Percentiles rank a stretch among this genome's conserved stretches.
These are phyloP conservation scores for Tympanoctomys barrerae DNA, from an alignment of 2,797 vertebrate species.

Conservation along the genomic window DNA sequence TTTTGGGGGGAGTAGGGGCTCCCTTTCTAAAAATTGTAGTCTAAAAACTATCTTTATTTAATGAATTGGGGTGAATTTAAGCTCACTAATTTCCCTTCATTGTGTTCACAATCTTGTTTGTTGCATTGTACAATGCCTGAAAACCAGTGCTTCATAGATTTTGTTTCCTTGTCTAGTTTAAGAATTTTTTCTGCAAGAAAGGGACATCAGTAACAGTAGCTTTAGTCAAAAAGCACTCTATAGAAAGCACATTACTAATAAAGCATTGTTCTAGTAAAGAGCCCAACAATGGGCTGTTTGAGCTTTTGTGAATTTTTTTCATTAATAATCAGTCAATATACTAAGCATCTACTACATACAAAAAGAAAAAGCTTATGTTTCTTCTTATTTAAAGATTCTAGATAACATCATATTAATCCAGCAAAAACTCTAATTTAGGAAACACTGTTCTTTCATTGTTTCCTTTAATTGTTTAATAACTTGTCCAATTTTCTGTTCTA, in stretches of 20 bases:
- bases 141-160: neutral
- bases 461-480: neutral
- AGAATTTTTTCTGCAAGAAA: conserved; percentile 7
- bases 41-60: neutral
- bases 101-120: neutral
- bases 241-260: neutral
- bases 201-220: neutral
- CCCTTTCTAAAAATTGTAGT: neutral
- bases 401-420: neutral
- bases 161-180: neutral
- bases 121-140: neutral
- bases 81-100: neutral
- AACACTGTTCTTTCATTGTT: too few species aligned
- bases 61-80: neutral
- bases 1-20: neutral
- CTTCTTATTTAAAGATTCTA: neutral
- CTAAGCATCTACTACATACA: neutral
- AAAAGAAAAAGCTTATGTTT: neutral
- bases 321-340: neutral
- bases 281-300: neutral
- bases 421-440: neutral
- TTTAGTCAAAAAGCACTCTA: neutral
- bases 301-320: neutral
- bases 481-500: neutral
- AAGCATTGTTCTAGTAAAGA: neutral